Conservation (phyloP, 2,113 vertebrate species). For the Charina bottae region DNA sequence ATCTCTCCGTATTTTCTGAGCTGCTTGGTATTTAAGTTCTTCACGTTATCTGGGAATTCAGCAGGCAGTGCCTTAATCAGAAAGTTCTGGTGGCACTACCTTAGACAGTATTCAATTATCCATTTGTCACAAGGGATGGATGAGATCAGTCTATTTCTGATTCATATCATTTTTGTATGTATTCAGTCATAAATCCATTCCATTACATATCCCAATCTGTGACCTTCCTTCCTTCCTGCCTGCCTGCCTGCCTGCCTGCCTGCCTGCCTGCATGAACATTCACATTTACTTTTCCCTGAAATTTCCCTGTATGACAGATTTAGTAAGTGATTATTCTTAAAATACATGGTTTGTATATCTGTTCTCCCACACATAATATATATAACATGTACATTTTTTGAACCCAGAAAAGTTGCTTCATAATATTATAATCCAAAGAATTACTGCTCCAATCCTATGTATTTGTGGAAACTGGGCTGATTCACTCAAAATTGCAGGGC, state of each 20-base stretch:
- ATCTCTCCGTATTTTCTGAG: constrained; percentile 30
- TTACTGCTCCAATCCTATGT: not conserved
- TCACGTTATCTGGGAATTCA: constrained; percentile 13
- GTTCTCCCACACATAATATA: not conserved
- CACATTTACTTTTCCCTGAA: not conserved
- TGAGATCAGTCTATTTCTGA: not conserved
- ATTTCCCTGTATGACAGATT: not conserved
- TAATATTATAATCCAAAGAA: not conserved
- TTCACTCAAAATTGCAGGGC: not conserved
- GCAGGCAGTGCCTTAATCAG: constrained; percentile 31
- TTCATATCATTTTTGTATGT: not conserved
- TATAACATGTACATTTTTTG: not conserved
- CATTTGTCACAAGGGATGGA: not conserved
- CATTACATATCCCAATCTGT: not conserved
- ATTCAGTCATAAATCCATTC: not conserved
- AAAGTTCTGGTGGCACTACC: constrained; percentile 39
- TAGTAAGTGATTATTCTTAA: not conserved
- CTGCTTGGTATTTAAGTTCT: constrained; percentile 21
- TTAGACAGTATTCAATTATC: constrained; percentile 53
- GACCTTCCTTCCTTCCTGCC: not conserved
- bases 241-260: too few species aligned
- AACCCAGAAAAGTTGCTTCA: not conserved
- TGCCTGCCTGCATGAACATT: not conserved
- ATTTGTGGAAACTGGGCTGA: not conserved
- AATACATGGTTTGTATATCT: not conserved